Percentiles rank a stretch among this genome's conserved stretches.
Evolutionary conservation across 2,797 vertebrate genomes (phyloP).

Genomic region (Oreonectes daqikongensis): DNA sequence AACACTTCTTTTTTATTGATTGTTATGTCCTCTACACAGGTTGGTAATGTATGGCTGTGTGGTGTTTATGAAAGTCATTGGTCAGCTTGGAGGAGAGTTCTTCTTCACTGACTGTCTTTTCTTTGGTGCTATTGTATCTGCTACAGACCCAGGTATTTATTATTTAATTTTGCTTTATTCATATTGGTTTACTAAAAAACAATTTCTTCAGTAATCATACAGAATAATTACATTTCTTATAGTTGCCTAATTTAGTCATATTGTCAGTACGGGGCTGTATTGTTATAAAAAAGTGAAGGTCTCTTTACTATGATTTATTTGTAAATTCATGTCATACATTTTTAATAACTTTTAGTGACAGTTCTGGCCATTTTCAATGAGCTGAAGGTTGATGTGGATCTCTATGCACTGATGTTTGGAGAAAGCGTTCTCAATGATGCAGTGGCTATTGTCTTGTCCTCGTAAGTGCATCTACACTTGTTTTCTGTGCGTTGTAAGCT

Average conservation of each 20-base stretch:
- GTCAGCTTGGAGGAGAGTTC: conserved; percentile 90
- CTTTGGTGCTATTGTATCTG: conserved; percentile 94
- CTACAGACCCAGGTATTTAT: conserved; percentile 91
- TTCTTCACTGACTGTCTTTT: conserved; percentile 97
- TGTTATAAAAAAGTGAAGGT: too few species aligned
- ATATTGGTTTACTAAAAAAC: background rate
- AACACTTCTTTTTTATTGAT: background rate
- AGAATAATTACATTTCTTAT: background rate
- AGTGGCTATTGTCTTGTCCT: conserved; percentile 96
- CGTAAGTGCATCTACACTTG: conserved; percentile 79
- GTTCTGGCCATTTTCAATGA: conserved; percentile 98
- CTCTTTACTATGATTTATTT: background rate
- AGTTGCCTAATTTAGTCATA: background rate
- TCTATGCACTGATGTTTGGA: conserved; percentile 95
- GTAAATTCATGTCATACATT: background rate
- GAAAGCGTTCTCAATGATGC: conserved; percentile 98
- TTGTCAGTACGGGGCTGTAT: too few species aligned
- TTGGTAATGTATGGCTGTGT: conserved; percentile 91
- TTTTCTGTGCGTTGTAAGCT: background rate
- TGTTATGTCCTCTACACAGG: conserved; percentile 65
- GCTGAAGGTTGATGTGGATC: conserved; percentile 94
- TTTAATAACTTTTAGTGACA: conserved; percentile 82
- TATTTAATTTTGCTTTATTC: background rate
- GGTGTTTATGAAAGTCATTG: conserved; percentile 89
- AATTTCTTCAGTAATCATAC: background rate